Percentiles rank a stretch among this genome's conserved stretches.
Conservation (phyloP, 2,888 invertebrate species). For the Volucella bombylans region DNA sequence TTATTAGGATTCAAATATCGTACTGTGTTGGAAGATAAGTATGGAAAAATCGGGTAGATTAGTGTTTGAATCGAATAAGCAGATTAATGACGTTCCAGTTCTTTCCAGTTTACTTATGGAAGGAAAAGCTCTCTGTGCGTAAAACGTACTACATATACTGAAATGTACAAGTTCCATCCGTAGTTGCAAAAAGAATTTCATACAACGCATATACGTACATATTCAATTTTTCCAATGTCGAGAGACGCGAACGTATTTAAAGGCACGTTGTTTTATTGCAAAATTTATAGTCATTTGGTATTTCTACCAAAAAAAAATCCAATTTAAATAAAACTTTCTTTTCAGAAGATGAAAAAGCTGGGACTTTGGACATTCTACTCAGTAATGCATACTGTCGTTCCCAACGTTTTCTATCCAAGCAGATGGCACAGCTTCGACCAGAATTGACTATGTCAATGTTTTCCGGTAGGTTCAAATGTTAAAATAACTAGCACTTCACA, state of each 20-base stretch:
- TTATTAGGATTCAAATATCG: too few relatives aligned
- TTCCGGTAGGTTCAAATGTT: constrained; percentile 88
- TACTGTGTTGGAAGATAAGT: too few relatives aligned
- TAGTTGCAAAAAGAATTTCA: constrained; percentile 35
- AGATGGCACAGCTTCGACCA: constrained; percentile 96
- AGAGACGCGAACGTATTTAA: constrained; percentile 6
- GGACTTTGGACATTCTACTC: constrained; percentile 92
- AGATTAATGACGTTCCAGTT: not conserved
- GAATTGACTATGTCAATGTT: constrained; percentile 99
- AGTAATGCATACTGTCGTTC: constrained; percentile 95
- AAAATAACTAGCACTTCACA: not conserved
- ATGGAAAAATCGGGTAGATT: too few relatives aligned
- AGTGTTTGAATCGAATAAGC: too few relatives aligned
- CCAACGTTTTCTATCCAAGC: constrained; percentile 95
- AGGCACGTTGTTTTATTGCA: constrained; percentile 16
- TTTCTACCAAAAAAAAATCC: constrained; percentile 5
- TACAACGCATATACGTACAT: not conserved
- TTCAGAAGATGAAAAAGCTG: constrained; percentile 83
- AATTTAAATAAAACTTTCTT: constrained; percentile 51
- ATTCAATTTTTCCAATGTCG: constrained; percentile 26
- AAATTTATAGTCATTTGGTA: not conserved
- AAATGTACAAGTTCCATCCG: not conserved
- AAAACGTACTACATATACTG: not conserved
- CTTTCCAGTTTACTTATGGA: constrained; percentile 17
- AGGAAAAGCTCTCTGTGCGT: constrained; percentile 29